phyloP scores from a whole-genome alignment of 2,797 vertebrate species.

The Sebastes paucispinis region DNA sequence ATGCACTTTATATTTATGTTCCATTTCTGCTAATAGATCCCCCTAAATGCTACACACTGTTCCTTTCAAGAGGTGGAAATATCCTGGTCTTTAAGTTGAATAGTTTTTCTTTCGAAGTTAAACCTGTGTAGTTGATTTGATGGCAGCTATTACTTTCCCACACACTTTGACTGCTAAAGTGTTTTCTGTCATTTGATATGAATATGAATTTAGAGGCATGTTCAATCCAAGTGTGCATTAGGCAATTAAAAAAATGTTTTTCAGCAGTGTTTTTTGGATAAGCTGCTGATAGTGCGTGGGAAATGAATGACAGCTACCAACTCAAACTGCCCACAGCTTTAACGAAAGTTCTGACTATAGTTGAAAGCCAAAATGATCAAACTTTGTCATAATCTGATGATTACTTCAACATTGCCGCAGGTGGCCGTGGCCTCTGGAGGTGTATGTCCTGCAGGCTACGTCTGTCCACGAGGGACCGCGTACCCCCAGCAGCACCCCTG shows the following conservation, averaged over 20 bases:
- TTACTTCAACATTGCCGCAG: conserved; percentile 64
- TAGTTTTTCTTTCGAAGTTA: neutral
- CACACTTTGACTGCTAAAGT: conserved; percentile 14
- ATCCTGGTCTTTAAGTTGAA: conserved; percentile 6
- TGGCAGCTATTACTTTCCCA: conserved; percentile 36
- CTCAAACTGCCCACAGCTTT: conserved; percentile 47
- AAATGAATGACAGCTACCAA: conserved; percentile 52
- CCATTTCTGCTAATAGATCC: no score
- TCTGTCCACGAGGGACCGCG: conserved; percentile 85
- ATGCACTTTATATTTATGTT: no score
- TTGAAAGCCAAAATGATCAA: conserved; percentile 13
- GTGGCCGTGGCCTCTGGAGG: conserved; percentile 83
- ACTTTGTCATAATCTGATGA: conserved; percentile 5
- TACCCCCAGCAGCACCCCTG: conserved; percentile 84
- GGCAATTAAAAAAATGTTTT: conserved; percentile 41
- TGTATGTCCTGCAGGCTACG: conserved; percentile 84
- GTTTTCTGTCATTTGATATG: conserved; percentile 36
- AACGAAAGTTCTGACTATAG: conserved; percentile 19
- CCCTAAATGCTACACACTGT: no score
- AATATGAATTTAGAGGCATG: conserved; percentile 26
- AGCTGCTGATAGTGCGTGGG: conserved; percentile 48
- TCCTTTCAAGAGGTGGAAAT: conserved; percentile 8
- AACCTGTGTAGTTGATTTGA: conserved; percentile 21
- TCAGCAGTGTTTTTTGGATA: conserved; percentile 25
- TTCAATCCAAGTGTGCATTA: conserved; percentile 27